Evolutionary conservation across 2,888 invertebrate genomes (phyloP).

Genomic region (Tachina fera): DNA sequence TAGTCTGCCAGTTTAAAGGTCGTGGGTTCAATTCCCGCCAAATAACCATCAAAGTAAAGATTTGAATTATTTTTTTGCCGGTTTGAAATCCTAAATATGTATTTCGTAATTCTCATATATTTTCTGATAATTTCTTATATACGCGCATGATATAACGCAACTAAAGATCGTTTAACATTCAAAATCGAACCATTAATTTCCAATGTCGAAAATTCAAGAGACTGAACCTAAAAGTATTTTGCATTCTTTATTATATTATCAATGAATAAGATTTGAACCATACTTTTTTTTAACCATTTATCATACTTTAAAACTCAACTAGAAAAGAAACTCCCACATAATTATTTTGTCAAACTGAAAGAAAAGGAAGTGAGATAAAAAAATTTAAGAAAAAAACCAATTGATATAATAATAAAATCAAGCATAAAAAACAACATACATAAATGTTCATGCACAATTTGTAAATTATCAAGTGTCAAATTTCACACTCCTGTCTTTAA

Average conservation of each 20-base stretch:
- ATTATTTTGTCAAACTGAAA: constrained; percentile 48
- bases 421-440: neutral
- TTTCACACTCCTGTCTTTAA: constrained; percentile 67
- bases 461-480: constrained; percentile 71
- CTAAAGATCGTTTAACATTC: too few relatives aligned
- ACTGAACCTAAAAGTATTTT: neutral
- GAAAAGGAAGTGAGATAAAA: constrained; percentile 39
- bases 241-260: neutral
- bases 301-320: constrained; percentile 11
- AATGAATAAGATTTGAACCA: constrained; percentile 2
- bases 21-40: too few relatives aligned
- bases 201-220: neutral
- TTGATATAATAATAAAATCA: neutral
- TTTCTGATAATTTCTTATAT: too few relatives aligned
- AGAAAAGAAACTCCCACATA: constrained; percentile 52
- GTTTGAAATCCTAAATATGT: too few relatives aligned
- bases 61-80: too few relatives aligned
- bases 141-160: too few relatives aligned
- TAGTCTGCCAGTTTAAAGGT: too few relatives aligned
- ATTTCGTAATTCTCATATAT: too few relatives aligned
- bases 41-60: too few relatives aligned
- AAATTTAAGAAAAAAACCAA: constrained; percentile 5
- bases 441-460: constrained; percentile 68
- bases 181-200: too few relatives aligned
- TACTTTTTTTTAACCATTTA: constrained; percentile 23